These are phyloP conservation scores for Telmatochromis sp. DNA, from an alignment of 2,113 vertebrate genomes.

Conservation along the genomic window DNA sequence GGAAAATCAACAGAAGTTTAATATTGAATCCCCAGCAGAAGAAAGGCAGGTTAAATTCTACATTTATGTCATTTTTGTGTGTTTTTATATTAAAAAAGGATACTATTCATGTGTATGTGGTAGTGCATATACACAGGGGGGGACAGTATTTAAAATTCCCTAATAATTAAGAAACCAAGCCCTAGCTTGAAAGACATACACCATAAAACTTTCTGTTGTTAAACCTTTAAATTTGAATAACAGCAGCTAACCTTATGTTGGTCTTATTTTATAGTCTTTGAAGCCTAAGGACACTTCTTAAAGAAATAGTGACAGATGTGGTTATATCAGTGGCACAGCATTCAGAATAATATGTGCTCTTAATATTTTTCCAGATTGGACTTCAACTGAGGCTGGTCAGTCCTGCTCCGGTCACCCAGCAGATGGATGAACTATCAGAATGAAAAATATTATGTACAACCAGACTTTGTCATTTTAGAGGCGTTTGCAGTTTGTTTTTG, in stretches of 20 bases:
- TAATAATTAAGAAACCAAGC: not conserved
- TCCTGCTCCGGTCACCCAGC: not conserved
- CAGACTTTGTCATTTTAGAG: not conserved
- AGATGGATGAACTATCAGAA: not conserved
- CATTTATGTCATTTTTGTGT: not conserved
- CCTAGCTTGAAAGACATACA: not conserved
- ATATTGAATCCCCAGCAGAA: not conserved
- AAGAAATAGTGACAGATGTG: not conserved
- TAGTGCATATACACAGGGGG: not conserved
- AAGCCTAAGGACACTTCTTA: not conserved
- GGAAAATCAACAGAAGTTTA: conserved; percentile 67
- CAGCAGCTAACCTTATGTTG: not conserved
- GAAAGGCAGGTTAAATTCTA: not conserved
- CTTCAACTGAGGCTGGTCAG: not conserved
- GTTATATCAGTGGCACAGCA: not conserved
- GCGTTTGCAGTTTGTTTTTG: rapidly evolving
- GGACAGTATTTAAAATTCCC: not conserved
- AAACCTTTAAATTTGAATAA: not conserved
- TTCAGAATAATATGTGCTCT: not conserved
- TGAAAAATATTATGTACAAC: not conserved
- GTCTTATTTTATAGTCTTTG: not conserved
- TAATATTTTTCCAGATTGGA: conserved; percentile 6
- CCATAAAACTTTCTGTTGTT: not conserved
- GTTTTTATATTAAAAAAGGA: not conserved
- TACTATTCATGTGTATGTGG: not conserved